phyloP scores from a whole-genome alignment of 2,797 vertebrate species.

The Scleropages formosus region DNA sequence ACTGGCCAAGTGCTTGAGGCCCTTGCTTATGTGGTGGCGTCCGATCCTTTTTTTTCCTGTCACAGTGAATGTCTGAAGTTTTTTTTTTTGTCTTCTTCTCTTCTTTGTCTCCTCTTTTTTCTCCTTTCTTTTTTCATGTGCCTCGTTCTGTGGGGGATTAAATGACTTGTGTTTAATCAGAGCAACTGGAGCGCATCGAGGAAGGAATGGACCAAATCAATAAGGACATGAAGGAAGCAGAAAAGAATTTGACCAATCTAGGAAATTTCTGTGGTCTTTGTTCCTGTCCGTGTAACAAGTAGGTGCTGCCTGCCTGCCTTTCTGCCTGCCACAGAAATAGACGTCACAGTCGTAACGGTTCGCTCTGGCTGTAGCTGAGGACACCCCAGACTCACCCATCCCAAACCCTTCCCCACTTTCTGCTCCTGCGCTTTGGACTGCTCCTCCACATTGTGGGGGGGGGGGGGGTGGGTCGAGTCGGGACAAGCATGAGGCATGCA shows the following conservation, averaged over 20 bases:
- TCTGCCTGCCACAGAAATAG: conserved; percentile 59
- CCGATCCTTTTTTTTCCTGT: conserved; percentile 82
- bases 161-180: conserved; percentile 99
- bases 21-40: conserved; percentile 96
- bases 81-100: conserved; percentile 85
- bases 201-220: conserved; percentile 99
- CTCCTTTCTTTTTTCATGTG: conserved; percentile 84
- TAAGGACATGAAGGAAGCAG: conserved; percentile 99
- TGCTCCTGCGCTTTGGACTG: conserved; percentile 68
- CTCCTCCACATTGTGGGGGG: conserved; percentile 63
- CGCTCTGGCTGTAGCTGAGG: conserved; percentile 49
- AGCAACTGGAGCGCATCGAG: conserved; percentile 99
- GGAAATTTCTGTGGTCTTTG: conserved; percentile 99
- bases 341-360: conserved; percentile 61
- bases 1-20: conserved; percentile 85
- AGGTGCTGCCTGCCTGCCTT: conserved; percentile 99
- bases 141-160: conserved; percentile 99
- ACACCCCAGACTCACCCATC: conserved; percentile 33
- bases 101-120: conserved; percentile 80
- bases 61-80: conserved; percentile 99
- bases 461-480: conserved; percentile 61
- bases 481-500: conserved; percentile 79
- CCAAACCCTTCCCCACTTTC: conserved; percentile 34
- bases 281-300: conserved; percentile 99
- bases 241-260: conserved; percentile 99